These are phyloP conservation scores for Brachyalestes nurse DNA, from an alignment of 2,797 vertebrate species.

Conservation along the genomic window DNA sequence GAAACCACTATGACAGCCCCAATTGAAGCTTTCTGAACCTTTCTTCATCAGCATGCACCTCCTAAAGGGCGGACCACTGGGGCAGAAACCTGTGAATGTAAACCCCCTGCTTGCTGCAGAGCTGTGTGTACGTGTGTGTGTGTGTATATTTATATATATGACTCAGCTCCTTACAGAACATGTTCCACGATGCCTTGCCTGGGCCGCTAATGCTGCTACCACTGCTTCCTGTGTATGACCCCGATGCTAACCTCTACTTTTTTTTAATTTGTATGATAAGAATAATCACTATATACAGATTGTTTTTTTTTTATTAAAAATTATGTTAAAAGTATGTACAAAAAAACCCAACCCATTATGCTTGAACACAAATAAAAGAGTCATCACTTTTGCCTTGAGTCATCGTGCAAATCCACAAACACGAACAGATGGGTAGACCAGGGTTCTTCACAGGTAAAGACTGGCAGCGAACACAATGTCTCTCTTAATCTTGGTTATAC, in stretches of 20 bases:
- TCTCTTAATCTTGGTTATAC: conserved; percentile 98
- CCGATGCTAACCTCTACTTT: conserved; percentile 60
- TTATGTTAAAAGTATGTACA: conserved; percentile 86
- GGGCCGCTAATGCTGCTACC: conserved; percentile 84
- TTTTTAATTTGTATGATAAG: conserved; percentile 71
- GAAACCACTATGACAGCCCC: conserved; percentile 88
- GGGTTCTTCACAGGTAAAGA: conserved; percentile 84
- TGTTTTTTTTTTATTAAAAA: conserved; percentile 88
- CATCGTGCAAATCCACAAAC: conserved; percentile 15
- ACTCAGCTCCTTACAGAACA: conserved; percentile 51
- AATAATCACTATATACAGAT: conserved; percentile 71
- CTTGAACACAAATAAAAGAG: conserved; percentile 61
- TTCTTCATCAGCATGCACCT: conserved; percentile 57
- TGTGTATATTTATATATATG: not conserved
- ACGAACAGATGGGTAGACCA: not conserved
- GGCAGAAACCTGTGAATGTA: conserved; percentile 80
- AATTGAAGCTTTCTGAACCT: conserved; percentile 73
- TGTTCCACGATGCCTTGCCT: conserved; percentile 80
- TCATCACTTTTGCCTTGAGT: conserved; percentile 46
- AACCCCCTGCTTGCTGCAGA: conserved; percentile 65
- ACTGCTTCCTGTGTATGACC: conserved; percentile 81
- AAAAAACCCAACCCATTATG: conserved; percentile 68
- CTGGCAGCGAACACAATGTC: conserved; percentile 99
- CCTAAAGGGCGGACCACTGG: conserved; percentile 78
- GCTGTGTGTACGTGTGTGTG: conserved; percentile 45